Evolutionary conservation across 2,888 invertebrate genomes (phyloP), one percentile per base, ranked within the genome.

Genomic region (Agonopterix subpropinquella): DNA sequence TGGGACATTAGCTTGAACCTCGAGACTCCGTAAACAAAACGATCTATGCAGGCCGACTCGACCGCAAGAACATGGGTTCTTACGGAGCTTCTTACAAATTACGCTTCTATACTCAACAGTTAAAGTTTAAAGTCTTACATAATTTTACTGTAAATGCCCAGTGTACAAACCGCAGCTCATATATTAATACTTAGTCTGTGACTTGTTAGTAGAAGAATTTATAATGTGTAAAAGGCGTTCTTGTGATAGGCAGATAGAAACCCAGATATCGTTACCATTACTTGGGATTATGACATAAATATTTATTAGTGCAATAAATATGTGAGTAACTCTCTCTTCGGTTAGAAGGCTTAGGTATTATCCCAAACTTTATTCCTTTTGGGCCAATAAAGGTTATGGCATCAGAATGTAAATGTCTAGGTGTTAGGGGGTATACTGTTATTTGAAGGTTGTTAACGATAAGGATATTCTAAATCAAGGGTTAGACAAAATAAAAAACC

Each of bases 271-370:
- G 43, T n/a, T 59, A 58, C 67, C 70, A 75, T 79, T 74, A 72
- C 71, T 66, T 65, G 57, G 73, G 77, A 80, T 80, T 80, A 80
- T 80, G 76, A 75, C 70, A 77, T 77, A 77, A 79, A 78, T 77
- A 78, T 77, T 75, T 74, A 77, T 77, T 67, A 75, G 65, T 53
- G 65, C 67, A 70, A 75, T 78, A 79, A 78, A 80, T 77, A 73
- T 63, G 62, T 61, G 65, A 62, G 62, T 59, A 65, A 64, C 56
- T 58, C 60, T 67, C 65, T 64, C 67, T 18, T 18, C 51, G 51
- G 54, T 57, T 51, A 54, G 56, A 51, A 49, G 57, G 61, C 55
- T 65, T 56, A 48, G 67, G 67, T 65, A 68, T 73, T 73, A 73
- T 72, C 71, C 66, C 59, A 51, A 59, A 71, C 65, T 72, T 73